These are phyloP conservation scores for Pterostichus niger DNA, from an alignment of 2,888 invertebrate species.

Conservation along the genomic window DNA sequence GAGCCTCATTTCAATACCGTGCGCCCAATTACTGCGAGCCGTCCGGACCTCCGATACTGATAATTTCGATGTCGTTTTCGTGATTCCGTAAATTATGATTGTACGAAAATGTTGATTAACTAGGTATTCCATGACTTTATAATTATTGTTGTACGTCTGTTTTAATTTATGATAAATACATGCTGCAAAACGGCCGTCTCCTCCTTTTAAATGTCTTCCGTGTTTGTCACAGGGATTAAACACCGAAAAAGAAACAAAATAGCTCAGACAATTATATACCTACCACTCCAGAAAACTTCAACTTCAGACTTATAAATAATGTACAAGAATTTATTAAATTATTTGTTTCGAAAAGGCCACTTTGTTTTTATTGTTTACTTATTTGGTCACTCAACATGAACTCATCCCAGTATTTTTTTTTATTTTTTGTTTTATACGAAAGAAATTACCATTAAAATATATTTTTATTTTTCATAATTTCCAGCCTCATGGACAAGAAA, in stretches of 20 bases:
- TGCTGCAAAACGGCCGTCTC: conserved; percentile 16
- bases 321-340: background rate
- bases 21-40: conserved; percentile 42
- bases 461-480: no score
- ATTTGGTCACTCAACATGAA: background rate
- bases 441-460: no score
- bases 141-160: conserved; percentile 69
- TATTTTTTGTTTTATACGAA: no score
- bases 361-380: background rate
- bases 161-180: conserved; percentile 72
- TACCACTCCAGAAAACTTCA: conserved; percentile 11
- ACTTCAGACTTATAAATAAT: background rate
- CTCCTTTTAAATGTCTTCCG: conserved; percentile 8
- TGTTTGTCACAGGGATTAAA: conserved; percentile 21
- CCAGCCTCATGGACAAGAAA: no score
- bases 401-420: no score
- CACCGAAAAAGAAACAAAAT: conserved; percentile 4
- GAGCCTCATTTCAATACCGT: conserved; percentile 63
- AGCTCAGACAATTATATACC: background rate
- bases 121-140: conserved; percentile 71
- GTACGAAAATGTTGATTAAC: conserved; percentile 69
- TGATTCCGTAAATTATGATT: conserved; percentile 71
- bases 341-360: background rate
- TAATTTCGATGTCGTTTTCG: conserved; percentile 74
- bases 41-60: conserved; percentile 67